Evolutionary conservation across 1,140 invertebrate species (phyloP).

Genomic region (Camponotus vicinus): DNA sequence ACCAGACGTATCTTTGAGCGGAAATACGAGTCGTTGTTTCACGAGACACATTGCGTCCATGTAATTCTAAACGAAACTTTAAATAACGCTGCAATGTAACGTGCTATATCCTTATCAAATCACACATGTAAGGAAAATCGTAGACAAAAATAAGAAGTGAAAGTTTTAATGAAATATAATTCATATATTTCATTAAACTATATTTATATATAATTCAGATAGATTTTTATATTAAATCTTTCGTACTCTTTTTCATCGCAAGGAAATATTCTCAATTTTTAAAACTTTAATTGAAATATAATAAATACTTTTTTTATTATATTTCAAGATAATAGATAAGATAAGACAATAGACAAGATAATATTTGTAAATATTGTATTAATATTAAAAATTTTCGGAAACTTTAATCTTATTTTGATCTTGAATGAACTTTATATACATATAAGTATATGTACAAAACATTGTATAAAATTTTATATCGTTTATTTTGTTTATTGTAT

Average conservation of each 20-base stretch:
- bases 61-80: constrained; percentile 55
- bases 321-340: no score
- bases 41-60: constrained; percentile 30
- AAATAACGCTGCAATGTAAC: constrained; percentile 13
- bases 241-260: neutral
- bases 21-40: constrained; percentile 49
- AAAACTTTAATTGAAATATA: neutral
- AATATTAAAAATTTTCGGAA: no score
- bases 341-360: no score
- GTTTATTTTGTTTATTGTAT: no score
- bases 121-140: neutral
- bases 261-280: neutral
- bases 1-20: constrained; percentile 53
- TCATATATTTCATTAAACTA: neutral
- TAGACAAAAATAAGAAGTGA: neutral
- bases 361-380: no score
- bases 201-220: neutral
- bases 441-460: no score
- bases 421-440: no score
- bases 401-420: no score
- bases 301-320: neutral
- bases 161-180: constrained; percentile 10
- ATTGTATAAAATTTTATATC: no score
- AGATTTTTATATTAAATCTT: constrained; percentile 3
- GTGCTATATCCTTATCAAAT: neutral